phyloP scores from a whole-genome alignment of 2,888 invertebrate species.

The Bellardia bayeri region DNA sequence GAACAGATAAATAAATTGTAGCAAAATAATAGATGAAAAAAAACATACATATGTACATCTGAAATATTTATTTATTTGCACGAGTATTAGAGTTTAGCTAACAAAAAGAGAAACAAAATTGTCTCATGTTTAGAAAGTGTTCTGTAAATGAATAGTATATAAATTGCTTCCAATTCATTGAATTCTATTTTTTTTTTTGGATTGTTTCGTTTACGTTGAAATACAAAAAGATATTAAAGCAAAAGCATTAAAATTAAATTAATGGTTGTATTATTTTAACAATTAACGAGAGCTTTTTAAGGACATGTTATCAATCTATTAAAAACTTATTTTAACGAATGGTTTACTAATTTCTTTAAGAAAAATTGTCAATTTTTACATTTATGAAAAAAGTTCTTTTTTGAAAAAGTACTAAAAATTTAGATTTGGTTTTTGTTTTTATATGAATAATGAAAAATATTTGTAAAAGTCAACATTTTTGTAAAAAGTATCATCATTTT shows the following conservation, averaged over 20 bases:
- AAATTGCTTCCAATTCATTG: constrained; percentile 58
- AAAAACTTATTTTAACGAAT: too few species aligned
- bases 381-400: too few species aligned
- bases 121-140: neutral
- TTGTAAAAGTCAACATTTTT: too few species aligned
- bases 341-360: too few species aligned
- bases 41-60: neutral
- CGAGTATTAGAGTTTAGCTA: constrained; percentile 12
- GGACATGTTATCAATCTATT: too few species aligned
- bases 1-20: constrained; percentile 76
- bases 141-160: constrained; percentile 3
- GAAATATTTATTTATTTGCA: constrained; percentile 41
- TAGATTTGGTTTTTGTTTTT: too few species aligned
- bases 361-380: too few species aligned
- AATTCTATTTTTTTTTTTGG: constrained; percentile 56
- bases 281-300: neutral
- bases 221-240: neutral
- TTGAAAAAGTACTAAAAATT: too few species aligned
- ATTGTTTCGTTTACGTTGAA: neutral
- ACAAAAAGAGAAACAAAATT: constrained; percentile 13
- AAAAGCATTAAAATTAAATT: too few species aligned
- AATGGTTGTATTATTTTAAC: neutral
- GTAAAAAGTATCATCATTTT: too few species aligned
- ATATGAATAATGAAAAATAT: too few species aligned
- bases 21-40: constrained; percentile 10